Evolutionary conservation across 1,140 invertebrate species (phyloP).

Genomic region (Bilobella aurantiaca): DNA sequence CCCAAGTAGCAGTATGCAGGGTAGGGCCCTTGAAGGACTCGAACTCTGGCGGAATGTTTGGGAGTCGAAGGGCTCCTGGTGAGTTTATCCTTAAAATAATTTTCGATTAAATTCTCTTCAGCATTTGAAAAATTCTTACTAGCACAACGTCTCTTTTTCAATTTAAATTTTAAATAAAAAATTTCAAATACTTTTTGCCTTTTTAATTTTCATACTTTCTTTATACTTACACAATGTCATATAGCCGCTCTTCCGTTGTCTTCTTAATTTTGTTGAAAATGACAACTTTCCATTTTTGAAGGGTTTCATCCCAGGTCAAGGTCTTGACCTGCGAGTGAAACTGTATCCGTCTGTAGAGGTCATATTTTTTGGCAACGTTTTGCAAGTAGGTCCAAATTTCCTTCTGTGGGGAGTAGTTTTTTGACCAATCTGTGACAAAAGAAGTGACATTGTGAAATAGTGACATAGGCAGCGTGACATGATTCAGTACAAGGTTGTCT

Average conservation of each 20-base stretch:
- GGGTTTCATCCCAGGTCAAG: conserved; percentile 11
- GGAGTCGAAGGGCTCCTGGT: conserved; percentile 6
- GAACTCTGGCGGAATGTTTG: conserved; percentile 21
- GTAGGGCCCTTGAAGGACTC: conserved; percentile 16
- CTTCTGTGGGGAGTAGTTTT: neutral
- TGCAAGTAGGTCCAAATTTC: conserved; percentile 17
- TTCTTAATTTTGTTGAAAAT: neutral
- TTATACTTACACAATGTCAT: conserved; percentile 9
- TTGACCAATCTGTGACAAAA: conserved; percentile 11
- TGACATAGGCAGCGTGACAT: neutral
- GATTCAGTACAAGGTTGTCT: too few species aligned
- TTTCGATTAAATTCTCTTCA: too few species aligned
- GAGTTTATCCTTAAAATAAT: conserved; percentile 15
- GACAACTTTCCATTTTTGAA: conserved; percentile 13
- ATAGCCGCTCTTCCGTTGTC: neutral
- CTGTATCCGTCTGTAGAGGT: conserved; percentile 11
- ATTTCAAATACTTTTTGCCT: neutral
- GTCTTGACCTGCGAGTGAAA: conserved; percentile 10
- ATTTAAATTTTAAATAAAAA: neutral
- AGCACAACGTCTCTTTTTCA: too few species aligned
- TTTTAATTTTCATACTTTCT: neutral
- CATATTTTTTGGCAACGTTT: conserved; percentile 18
- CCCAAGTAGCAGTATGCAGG: conserved; percentile 26
- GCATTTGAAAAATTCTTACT: too few species aligned
- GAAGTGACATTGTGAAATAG: neutral